Percentiles rank a stretch among this genome's conserved stretches.
Evolutionary conservation across 2,113 vertebrate genomes (phyloP).

Genomic region (Delphinus delphis): DNA sequence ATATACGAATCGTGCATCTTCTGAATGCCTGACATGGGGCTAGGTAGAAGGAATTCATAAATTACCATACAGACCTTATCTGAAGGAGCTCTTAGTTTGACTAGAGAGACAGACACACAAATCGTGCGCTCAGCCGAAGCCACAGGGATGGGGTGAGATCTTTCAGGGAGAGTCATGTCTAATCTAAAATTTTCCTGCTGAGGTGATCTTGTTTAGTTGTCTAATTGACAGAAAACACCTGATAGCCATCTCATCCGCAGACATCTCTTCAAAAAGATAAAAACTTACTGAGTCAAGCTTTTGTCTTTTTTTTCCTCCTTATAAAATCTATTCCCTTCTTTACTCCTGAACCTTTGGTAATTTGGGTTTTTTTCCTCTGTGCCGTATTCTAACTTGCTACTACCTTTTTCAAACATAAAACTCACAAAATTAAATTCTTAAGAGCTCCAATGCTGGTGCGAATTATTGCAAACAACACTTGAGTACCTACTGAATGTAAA

Average conservation of each 20-base stretch:
- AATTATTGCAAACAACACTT: background rate
- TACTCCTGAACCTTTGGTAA: background rate
- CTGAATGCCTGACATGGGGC: background rate
- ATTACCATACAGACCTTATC: background rate
- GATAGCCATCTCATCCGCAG: background rate
- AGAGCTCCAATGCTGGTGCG: background rate
- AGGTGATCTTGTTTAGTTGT: constrained; percentile 27
- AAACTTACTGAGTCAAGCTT: background rate
- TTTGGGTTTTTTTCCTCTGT: background rate
- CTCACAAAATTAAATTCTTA: background rate
- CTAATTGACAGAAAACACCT: constrained; percentile 12
- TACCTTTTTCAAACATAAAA: background rate
- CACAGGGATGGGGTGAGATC: background rate
- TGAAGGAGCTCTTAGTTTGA: background rate
- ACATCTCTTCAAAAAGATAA: constrained; percentile 7
- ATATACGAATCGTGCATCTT: constrained; percentile 18
- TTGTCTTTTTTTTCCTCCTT: background rate
- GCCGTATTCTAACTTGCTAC: background rate
- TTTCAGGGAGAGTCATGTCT: constrained; percentile 18
- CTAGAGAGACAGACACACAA: background rate
- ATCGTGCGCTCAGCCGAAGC: background rate
- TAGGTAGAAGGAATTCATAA: background rate
- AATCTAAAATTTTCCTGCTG: constrained; percentile 25
- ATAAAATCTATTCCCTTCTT: background rate
- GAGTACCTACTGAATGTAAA: background rate